Percentiles rank a stretch among this genome's conserved stretches.
These are phyloP conservation scores for Pagrus major DNA, from an alignment of 2,113 vertebrate genomes.

Conservation along the genomic window DNA sequence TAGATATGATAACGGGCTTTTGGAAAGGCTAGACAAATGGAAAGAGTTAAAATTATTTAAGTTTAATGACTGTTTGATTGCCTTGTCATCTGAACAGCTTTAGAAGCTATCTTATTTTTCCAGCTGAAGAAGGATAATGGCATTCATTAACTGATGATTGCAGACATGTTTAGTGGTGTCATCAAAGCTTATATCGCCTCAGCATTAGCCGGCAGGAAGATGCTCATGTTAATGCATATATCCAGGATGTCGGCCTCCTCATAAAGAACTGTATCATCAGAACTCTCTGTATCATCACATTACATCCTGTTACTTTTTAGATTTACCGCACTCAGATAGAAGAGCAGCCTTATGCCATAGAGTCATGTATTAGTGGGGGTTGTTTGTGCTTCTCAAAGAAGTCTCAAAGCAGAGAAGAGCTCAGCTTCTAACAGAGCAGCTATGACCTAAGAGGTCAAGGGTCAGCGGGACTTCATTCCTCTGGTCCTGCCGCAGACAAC, in stretches of 20 bases:
- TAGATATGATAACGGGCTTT: not conserved
- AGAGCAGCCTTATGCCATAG: not conserved
- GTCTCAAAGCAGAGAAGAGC: conserved; percentile 43
- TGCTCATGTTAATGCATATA: conserved; percentile 51
- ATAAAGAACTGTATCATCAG: conserved; percentile 16
- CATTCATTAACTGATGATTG: conserved; percentile 38
- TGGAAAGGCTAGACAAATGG: not conserved
- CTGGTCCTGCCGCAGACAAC: conserved; percentile 28
- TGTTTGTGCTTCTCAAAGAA: conserved; percentile 57
- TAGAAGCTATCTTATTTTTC: conserved; percentile 4
- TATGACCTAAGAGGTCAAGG: conserved; percentile 41
- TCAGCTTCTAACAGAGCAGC: conserved; percentile 46
- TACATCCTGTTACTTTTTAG: conserved; percentile 50
- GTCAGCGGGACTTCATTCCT: conserved; percentile 24
- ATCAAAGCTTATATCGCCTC: conserved; percentile 14
- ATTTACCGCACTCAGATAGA: conserved; percentile 56
- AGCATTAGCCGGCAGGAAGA: conserved; percentile 54
- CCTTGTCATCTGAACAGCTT: not conserved
- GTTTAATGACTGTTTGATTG: not conserved
- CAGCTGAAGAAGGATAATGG: conserved; percentile 44
- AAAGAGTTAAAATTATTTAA: not conserved
- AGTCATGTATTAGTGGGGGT: conserved; percentile 65
- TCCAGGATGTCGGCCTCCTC: conserved; percentile 53
- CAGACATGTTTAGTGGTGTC: conserved; percentile 27
- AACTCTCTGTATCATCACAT: conserved; percentile 40